Conservation (phyloP, 2,113 vertebrate genomes). For the Brachyhypopomus gauderio region DNA sequence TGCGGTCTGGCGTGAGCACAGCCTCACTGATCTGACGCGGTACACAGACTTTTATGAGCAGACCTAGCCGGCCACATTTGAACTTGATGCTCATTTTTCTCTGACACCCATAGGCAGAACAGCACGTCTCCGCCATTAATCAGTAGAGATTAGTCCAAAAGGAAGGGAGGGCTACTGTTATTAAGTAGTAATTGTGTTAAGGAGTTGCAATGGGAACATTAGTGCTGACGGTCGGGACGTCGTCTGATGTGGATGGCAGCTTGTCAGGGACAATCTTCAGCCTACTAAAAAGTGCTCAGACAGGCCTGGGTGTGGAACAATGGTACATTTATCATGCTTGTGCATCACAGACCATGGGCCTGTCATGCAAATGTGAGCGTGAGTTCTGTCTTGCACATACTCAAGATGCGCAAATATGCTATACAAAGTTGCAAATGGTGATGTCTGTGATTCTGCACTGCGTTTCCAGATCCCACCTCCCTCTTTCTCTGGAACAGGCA, state of each 20-base stretch:
- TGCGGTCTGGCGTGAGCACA: conserved; percentile 16
- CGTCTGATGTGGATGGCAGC: conserved; percentile 38
- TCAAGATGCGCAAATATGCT: conserved; percentile 15
- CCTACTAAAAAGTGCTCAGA: conserved; percentile 58
- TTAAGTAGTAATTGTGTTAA: conserved; percentile 57
- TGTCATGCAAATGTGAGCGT: conserved; percentile 42
- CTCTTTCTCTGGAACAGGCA: conserved; percentile 8
- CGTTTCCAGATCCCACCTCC: not conserved
- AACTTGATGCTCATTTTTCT: conserved; percentile 48
- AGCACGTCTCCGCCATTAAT: conserved; percentile 41
- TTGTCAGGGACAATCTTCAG: conserved; percentile 56
- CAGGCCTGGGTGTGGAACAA: conserved; percentile 48
- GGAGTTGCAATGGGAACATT: conserved; percentile 45
- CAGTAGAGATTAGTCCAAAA: conserved; percentile 50
- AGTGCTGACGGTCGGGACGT: conserved; percentile 20
- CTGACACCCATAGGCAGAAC: conserved; percentile 36
- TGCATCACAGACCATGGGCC: conserved; percentile 41
- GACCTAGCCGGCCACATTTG: conserved; percentile 14
- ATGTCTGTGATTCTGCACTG: not conserved
- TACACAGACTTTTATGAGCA: conserved; percentile 2
- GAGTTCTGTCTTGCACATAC: conserved; percentile 6
- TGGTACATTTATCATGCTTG: conserved; percentile 55
- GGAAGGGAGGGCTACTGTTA: conserved; percentile 47
- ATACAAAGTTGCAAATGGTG: conserved; percentile 27
- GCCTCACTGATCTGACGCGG: conserved; percentile 23